Percentiles rank a stretch among this genome's conserved stretches.
Evolutionary conservation across 2,888 invertebrate genomes (phyloP).

Genomic region (Phania funesta): DNA sequence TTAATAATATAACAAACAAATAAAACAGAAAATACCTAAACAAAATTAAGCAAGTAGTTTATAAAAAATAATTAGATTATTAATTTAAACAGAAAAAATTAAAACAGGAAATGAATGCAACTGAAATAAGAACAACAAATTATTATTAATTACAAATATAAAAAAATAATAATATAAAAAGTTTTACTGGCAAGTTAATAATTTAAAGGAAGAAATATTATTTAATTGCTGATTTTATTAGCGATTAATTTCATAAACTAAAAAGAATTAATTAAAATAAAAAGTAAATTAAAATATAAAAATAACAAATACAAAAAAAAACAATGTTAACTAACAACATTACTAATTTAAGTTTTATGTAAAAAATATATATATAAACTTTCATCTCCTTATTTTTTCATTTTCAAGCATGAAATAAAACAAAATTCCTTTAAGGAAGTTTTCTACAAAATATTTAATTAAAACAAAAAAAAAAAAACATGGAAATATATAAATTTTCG

Average conservation of each 20-base stretch:
- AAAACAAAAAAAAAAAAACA: slow-evolving; percentile 30
- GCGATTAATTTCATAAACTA: slow-evolving; percentile 63
- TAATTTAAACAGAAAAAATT: slow-evolving; percentile 61
- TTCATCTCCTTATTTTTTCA: slow-evolving; percentile 66
- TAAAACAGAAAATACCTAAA: slow-evolving; percentile 35
- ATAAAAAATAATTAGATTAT: slow-evolving; percentile 64
- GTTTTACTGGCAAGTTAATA: slow-evolving; percentile 60
- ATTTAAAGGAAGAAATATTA: slow-evolving; percentile 15
- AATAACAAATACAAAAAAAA: slow-evolving; percentile 41
- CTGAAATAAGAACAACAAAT: slow-evolving; percentile 60
- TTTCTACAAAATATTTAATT: slow-evolving; percentile 49
- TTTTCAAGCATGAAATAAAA: slow-evolving; percentile 68
- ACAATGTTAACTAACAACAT: slow-evolving; percentile 67
- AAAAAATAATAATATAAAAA: slow-evolving; percentile 31
- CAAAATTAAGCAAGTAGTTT: slow-evolving; percentile 65
- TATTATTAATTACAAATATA: slow-evolving; percentile 51
- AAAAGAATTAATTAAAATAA: slow-evolving; percentile 39
- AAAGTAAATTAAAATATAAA: slow-evolving; percentile 38
- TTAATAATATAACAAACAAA: slow-evolving; percentile 44
- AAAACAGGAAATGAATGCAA: slow-evolving; percentile 67
- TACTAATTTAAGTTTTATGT: slow-evolving; percentile 68
- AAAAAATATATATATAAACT: slow-evolving; percentile 62
- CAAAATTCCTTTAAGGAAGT: slow-evolving; percentile 65
- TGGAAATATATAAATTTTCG: slow-evolving; percentile 44
- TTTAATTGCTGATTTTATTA: too few relatives aligned